Evolutionary conservation across 2,888 invertebrate genomes (phyloP), one percentile per base, ranked within the genome.

Genomic region (Philereme transversata): DNA sequence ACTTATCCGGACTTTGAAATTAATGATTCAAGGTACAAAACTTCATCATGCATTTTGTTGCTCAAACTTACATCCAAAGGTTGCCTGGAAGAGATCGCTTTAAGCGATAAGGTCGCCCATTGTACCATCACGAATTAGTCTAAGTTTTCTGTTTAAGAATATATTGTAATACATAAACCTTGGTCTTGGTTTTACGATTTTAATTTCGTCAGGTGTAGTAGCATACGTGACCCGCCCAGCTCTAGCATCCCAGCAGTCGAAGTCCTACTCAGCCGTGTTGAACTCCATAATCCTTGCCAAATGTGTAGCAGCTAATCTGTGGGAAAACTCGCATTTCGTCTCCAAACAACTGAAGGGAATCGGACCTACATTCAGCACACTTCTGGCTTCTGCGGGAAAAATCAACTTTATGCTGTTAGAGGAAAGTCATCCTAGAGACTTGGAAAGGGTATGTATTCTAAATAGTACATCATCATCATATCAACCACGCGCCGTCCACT

Each of bases 271-370:
- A 56, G 93, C 94, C 0, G 83, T 95, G 9, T 76, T 95, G 4
- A 94, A 94, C 81, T 85, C 95, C 0, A 82, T 94, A 33, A 84
- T 94, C 36, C 86, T 97, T 57, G 87, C 93, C 5, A 96, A 97
- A 86, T 95, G 96, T 75, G 90, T 96, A 65, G 75, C 86, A 36
- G 93, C 95, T 0, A 93, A 93, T 70, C 83, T 97, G 47, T 97
- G 97, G 97, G 96, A 96, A 76, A 94, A 96, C 79, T 96, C 96
- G 0, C 78, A 78, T 2, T 95, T 93, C 78, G 93, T 97, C 33
- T 91, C 94, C 62, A 94, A 94, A 72, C 97, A 97, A 78, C 82
- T 97, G 51, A 94, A 93, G 58, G 95, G 95, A 49, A 96, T 97
- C 64, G 96, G 96, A 0, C 93, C 93, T 6, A 93, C 94, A 0